Base-by-base conservation (phyloP, 2,113 vertebrate species). In the Oxyura jamaicensis region DNA sequence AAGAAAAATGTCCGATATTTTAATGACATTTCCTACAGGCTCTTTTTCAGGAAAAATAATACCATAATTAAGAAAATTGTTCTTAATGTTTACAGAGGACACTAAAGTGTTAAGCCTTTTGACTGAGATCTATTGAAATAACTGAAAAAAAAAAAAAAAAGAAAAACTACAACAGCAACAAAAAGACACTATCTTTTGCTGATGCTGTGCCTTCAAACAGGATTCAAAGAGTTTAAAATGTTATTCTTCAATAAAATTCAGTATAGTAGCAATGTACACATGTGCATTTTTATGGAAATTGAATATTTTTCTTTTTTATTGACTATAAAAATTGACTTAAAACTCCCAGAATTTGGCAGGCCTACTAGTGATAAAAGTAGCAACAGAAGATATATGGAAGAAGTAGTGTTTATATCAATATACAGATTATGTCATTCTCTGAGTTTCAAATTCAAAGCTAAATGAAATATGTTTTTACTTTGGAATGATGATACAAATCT, bases 1-100 rank as follows among this genome's bases (percentile, higher is more conserved):
- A 71, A 65, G n/a, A 39, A 87, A 88, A 86, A 48, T 18, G 7
- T 65, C 41, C 60, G 28, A 73, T 89, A 41, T 36, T 72, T 86
- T 77, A 91, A 94, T 53, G 92, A 90, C 65, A 91, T 82, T 92
- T 95, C 22, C 56, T 41, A 44, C 28, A 41, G 53, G 35, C 23
- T 91, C 10, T 55, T 84, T 91, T 92, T 56, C 36, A 84, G 80
- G 46, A 65, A 94, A 94, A 84, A 44, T 23, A 7, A 76, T 71
- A 62, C 6, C 8, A 18, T 58, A 77, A 88, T 62, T 62, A 75
- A 46, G 44, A 8, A 42, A 69, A 13, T 28, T 75, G 26, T 72
- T 82, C 56, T 20, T 81, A 31, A 52, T 83, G 85, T 75, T 90
- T 85, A 67, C 42, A 82, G 71, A 21, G 31, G 16, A 78, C 26